Conservation (phyloP, 2,888 invertebrate genomes). For the Tenthredo mesomela region DNA sequence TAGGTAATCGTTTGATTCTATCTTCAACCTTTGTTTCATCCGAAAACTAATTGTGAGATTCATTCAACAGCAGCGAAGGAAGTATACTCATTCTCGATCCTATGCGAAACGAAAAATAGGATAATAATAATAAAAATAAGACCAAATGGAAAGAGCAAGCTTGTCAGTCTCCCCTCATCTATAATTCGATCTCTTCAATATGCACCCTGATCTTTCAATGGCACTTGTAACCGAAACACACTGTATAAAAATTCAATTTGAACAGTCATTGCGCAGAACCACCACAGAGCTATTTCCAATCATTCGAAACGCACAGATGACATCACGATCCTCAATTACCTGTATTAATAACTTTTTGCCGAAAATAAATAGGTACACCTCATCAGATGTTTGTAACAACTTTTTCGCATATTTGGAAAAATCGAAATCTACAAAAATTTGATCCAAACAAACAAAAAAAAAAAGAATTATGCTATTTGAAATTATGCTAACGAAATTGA, state of each 20-base stretch:
- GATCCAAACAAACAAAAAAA: too few relatives aligned
- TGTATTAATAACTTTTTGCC: background rate
- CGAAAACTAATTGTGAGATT: background rate
- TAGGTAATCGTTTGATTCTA: too few relatives aligned
- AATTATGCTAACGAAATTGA: too few relatives aligned
- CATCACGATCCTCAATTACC: background rate
- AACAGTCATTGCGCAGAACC: background rate
- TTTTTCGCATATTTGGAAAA: background rate
- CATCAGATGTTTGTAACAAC: background rate
- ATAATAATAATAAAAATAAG: background rate
- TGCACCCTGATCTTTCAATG: background rate
- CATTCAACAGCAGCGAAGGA: background rate
- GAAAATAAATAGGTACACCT: background rate
- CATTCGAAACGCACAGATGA: background rate
- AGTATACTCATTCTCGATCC: background rate
- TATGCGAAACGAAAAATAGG: background rate
- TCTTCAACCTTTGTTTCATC: too few relatives aligned
- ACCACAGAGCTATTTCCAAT: background rate
- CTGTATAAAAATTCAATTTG: background rate
- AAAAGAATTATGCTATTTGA: too few relatives aligned
- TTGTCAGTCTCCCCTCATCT: background rate
- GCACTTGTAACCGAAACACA: background rate
- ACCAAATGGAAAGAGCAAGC: background rate
- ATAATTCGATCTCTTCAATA: background rate
- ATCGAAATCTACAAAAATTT: background rate